A percentile compares a stretch with the other conserved stretches of the same genome.
Evolutionary conservation across 2,113 vertebrate species (phyloP).

Genomic region (Camarhynchus parvulus): DNA sequence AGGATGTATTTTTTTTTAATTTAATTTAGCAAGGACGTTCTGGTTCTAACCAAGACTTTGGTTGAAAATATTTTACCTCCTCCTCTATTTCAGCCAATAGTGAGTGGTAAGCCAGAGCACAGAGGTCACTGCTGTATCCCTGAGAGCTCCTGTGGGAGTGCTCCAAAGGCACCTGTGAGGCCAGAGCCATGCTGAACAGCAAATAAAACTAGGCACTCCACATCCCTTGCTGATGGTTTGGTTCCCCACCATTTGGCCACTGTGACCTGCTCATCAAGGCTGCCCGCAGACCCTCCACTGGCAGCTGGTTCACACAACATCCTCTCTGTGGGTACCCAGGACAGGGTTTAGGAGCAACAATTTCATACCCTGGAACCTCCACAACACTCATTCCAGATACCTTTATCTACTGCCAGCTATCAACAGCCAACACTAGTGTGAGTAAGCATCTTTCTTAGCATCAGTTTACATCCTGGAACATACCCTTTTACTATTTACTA

Average conservation of each 20-base stretch:
- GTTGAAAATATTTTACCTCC: neutral
- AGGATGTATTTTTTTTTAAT: neutral
- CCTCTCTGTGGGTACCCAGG: neutral
- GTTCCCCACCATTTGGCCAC: accelerated
- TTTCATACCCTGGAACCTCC: accelerated
- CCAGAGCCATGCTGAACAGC: neutral
- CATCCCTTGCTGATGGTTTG: neutral
- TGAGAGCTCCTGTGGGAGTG: neutral
- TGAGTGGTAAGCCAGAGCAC: neutral
- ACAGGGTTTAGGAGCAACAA: neutral
- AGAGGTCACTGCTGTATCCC: neutral
- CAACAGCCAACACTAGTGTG: neutral
- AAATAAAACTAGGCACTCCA: neutral
- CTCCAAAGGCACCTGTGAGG: neutral
- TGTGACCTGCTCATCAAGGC: accelerated
- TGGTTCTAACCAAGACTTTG: neutral
- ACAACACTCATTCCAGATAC: neutral
- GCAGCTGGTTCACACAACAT: accelerated
- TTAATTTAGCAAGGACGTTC: neutral
- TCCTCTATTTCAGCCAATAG: neutral
- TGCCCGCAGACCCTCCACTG: accelerated
- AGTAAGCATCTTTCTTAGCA: neutral
- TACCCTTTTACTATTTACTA: neutral
- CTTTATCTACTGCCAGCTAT: neutral
- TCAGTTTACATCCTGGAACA: neutral